These are phyloP conservation scores for Orussus abietinus DNA, from an alignment of 1,140 invertebrate species.

Conservation along the genomic window DNA sequence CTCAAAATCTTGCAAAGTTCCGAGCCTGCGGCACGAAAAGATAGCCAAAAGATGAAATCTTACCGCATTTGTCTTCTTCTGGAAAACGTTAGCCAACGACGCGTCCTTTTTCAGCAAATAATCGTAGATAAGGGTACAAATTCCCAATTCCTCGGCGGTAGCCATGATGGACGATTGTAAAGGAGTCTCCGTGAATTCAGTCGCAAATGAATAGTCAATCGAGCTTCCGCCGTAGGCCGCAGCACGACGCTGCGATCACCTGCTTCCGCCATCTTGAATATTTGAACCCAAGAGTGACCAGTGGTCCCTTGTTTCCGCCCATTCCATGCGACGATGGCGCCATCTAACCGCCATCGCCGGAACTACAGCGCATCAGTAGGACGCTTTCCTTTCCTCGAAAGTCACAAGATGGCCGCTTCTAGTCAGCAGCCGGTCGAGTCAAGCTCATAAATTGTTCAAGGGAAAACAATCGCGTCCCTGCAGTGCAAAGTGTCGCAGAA, in stretches of 20 bases:
- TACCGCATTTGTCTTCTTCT: slow-evolving; percentile 62
- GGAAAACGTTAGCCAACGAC: slow-evolving; percentile 56
- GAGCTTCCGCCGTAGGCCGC: too few species aligned
- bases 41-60: too few species aligned
- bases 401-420: slow-evolving; percentile 1
- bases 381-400: not conserved
- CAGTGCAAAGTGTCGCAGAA: not conserved
- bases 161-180: slow-evolving; percentile 35
- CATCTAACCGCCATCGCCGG: too few species aligned
- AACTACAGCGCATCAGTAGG: too few species aligned
- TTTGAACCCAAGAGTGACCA: too few species aligned
- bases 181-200: too few species aligned
- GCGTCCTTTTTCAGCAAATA: slow-evolving; percentile 58
- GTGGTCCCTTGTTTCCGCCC: too few species aligned
- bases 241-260: too few species aligned
- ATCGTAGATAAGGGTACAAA: slow-evolving; percentile 55
- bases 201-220: too few species aligned
- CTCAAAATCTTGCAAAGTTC: not conserved
- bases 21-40: too few species aligned
- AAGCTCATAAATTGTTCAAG: not conserved
- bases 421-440: not conserved
- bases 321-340: too few species aligned
- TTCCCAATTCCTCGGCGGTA: slow-evolving; percentile 27
- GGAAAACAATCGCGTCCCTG: not conserved
- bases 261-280: too few species aligned